A percentile compares a stretch with the other conserved stretches of the same genome.
Evolutionary conservation across 2,113 vertebrate genomes (phyloP).

Genomic region (Phyllostomus hastatus): DNA sequence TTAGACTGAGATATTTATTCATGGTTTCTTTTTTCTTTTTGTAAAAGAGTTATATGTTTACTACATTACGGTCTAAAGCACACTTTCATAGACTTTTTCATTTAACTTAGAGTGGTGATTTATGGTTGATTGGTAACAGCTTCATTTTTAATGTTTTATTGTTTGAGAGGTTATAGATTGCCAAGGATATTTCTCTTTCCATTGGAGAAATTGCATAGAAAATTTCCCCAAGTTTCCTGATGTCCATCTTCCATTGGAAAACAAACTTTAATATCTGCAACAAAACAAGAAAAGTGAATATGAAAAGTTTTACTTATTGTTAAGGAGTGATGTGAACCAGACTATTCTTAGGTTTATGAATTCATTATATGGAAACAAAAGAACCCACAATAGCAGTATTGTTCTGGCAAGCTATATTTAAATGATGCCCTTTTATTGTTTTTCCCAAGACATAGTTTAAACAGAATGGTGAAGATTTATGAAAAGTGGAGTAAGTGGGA

Average conservation of each 20-base stretch:
- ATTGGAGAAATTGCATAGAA: not conserved
- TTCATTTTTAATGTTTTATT: not conserved
- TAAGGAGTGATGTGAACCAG: not conserved
- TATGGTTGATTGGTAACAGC: not conserved
- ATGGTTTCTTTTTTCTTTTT: not conserved
- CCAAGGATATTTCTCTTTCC: not conserved
- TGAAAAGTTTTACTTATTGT: conserved; percentile 1
- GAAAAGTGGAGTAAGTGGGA: not conserved
- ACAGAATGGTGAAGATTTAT: not conserved
- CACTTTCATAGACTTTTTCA: not conserved
- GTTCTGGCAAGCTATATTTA: not conserved
- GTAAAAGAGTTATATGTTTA: not conserved
- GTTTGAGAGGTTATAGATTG: not conserved
- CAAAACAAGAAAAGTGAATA: conserved; percentile 1
- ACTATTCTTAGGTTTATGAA: not conserved
- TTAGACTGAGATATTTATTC: not conserved
- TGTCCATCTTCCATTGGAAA: conserved; percentile 14
- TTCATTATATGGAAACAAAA: not conserved
- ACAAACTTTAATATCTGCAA: not conserved
- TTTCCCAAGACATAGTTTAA: not conserved
- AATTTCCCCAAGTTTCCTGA: not conserved
- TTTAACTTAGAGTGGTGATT: conserved; percentile 12
- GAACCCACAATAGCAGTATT: not conserved
- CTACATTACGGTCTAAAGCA: not conserved
- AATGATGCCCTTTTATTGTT: not conserved